Conservation (phyloP, 2,113 vertebrate genomes). For the Epinephelus moara region DNA sequence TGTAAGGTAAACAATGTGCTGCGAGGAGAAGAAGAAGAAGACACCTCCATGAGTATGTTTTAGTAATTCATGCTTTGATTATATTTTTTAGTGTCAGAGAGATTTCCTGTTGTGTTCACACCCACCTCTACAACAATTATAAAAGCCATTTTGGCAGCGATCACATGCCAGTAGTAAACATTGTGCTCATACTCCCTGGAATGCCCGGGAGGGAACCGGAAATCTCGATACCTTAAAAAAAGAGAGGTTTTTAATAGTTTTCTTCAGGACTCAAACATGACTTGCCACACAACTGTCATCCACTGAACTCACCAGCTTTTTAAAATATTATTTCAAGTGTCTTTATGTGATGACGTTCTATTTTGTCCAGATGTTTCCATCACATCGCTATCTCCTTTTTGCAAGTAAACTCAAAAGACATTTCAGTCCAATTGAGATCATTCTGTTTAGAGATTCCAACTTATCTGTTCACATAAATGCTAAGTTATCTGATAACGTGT, state of each 20-base stretch:
- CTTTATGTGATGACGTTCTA: not conserved
- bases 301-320: not conserved
- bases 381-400: not conserved
- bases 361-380: not conserved
- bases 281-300: not conserved
- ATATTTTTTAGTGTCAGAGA: not conserved
- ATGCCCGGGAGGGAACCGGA: conserved; percentile 91
- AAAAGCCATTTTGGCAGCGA: conserved; percentile 94
- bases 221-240: conserved; percentile 90
- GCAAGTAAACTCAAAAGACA: not conserved
- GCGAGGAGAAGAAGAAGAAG: conserved; percentile 45
- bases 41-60: not conserved
- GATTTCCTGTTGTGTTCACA: not conserved
- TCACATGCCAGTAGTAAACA: conserved; percentile 94
- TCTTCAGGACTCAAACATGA: not conserved
- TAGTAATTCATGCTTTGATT: not conserved
- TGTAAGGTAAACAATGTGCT: conserved; percentile 94
- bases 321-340: not conserved
- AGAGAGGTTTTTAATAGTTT: not conserved
- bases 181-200: conserved; percentile 89
- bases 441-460: no score
- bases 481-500: no score
- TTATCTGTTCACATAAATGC: no score
- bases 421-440: no score
- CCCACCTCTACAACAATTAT: conserved; percentile 94